Conservation (phyloP, 1,140 invertebrate species). For the Lepidurus couesii region DNA sequence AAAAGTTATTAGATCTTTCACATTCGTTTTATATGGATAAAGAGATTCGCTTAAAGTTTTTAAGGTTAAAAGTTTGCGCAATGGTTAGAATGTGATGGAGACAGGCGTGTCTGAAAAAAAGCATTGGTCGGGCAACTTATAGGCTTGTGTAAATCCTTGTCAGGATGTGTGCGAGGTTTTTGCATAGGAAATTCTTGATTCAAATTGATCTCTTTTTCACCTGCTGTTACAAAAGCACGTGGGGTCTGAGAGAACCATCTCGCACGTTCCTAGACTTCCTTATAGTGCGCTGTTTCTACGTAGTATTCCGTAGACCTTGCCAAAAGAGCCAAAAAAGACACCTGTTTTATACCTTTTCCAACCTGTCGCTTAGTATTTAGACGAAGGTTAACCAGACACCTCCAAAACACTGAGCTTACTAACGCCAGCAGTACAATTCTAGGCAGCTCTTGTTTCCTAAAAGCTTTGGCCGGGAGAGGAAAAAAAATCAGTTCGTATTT, state of each 20-base stretch:
- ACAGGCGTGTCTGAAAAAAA: neutral
- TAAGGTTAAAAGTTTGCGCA: neutral
- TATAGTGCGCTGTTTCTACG: neutral
- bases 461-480: no score
- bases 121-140: neutral
- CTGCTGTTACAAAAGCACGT: neutral
- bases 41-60: neutral
- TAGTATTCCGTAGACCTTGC: neutral
- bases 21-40: neutral
- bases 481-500: no score
- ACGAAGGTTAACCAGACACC: neutral
- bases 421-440: no score
- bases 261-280: neutral
- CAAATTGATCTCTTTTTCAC: constrained; percentile 15
- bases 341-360: constrained; percentile 10
- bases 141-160: constrained; percentile 7
- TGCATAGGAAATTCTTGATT: neutral
- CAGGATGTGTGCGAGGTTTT: neutral
- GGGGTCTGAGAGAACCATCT: neutral
- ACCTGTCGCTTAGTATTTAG: neutral
- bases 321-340: neutral
- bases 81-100: neutral
- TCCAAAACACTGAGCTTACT: neutral
- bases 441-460: no score
- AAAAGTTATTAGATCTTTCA: neutral